Conservation (phyloP, 2,888 invertebrate genomes). For the Diogma glabrata region DNA sequence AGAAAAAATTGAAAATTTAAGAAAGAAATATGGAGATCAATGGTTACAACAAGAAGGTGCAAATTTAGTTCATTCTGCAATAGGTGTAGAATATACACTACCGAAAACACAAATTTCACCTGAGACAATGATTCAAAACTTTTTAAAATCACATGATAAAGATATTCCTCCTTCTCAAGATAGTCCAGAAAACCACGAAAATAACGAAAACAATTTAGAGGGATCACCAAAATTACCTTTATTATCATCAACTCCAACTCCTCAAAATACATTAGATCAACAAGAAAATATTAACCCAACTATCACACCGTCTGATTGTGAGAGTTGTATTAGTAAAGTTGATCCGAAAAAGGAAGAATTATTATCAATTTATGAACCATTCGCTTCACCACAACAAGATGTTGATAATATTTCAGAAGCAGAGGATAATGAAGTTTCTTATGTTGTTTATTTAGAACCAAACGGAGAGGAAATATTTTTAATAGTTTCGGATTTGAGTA, state of each 20-base stretch:
- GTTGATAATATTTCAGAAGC: constrained; percentile 31
- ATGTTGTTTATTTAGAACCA: constrained; percentile 26
- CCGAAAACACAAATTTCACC: constrained; percentile 4
- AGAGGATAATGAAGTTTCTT: constrained; percentile 34
- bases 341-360: not conserved
- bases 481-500: constrained; percentile 38
- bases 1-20: constrained; percentile 43
- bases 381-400: no score
- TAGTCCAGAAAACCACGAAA: not conserved
- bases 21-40: constrained; percentile 45
- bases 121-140: not conserved
- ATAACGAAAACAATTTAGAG: no score
- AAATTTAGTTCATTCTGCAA: constrained; percentile 41
- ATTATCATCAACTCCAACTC: not conserved
- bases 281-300: not conserved
- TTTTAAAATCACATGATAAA: no score
- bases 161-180: no score
- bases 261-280: constrained; percentile 1
- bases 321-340: not conserved
- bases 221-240: no score
- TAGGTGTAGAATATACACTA: constrained; percentile 33
- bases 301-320: not conserved
- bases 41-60: constrained; percentile 47
- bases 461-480: constrained; percentile 37
- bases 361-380: not conserved